These are phyloP conservation scores for Drosophila nr. perissopoda DNA, from an alignment of 2,888 invertebrate genomes.

Conservation along the genomic window DNA sequence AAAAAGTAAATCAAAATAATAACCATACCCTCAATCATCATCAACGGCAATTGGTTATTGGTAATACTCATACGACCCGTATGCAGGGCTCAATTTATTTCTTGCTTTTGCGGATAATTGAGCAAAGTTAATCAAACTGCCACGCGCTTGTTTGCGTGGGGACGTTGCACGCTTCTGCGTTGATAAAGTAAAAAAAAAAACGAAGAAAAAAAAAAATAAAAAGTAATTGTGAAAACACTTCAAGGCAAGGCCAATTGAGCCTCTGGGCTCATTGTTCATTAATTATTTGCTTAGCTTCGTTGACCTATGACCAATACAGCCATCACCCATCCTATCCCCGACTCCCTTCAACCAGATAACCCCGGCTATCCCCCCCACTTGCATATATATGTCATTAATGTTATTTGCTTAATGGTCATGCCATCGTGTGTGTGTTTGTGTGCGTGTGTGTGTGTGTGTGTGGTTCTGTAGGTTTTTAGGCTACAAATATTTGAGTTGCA, in stretches of 20 bases:
- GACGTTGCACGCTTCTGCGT: conserved; percentile 12
- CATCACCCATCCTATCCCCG: conserved; percentile 5
- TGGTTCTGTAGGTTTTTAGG: conserved; percentile 1
- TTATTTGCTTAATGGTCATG: conserved; percentile 35
- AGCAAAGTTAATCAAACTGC: conserved; percentile 28
- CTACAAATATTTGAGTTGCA: conserved; percentile 45
- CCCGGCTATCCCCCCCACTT: no score
- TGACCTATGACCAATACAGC: conserved; percentile 18
- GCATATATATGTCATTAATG: conserved; percentile 15
- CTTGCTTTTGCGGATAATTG: conserved; percentile 46
- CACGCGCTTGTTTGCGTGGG: not conserved
- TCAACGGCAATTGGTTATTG: conserved; percentile 10
- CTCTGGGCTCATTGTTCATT: conserved; percentile 58
- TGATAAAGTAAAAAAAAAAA: conserved; percentile 16
- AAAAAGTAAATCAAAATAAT: not conserved
- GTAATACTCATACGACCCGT: conserved; percentile 25
- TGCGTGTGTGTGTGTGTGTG: conserved; percentile 1
- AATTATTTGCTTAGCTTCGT: conserved; percentile 68
- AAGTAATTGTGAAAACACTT: conserved; percentile 44
- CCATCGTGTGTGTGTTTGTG: not conserved
- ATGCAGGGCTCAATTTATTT: not conserved
- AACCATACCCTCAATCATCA: not conserved
- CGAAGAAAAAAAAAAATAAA: conserved; percentile 9
- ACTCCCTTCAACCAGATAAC: not conserved
- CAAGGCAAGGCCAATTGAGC: conserved; percentile 63